Percentiles rank a stretch among this genome's conserved stretches.
Evolutionary conservation across 1,140 invertebrate genomes (phyloP).

Genomic region (Babylonia areolata): DNA sequence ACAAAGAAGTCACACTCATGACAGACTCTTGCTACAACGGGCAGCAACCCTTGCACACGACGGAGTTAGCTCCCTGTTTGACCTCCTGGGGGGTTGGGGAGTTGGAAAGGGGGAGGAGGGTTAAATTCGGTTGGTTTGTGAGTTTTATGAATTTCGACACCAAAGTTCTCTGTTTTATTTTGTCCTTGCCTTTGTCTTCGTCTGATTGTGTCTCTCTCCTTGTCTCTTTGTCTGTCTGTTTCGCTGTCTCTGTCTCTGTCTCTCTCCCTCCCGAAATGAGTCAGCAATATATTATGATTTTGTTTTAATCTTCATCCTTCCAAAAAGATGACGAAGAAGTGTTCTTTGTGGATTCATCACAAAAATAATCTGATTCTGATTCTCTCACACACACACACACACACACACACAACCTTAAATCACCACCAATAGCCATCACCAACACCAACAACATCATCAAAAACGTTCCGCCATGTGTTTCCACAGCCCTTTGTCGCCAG

Average conservation of each 20-base stretch:
- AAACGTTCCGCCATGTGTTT: too few species aligned
- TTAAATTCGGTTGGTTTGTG: background rate
- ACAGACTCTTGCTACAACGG: constrained; percentile 21
- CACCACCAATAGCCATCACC: too few species aligned
- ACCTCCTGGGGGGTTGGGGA: background rate
- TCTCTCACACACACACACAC: too few species aligned
- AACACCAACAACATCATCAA: too few species aligned
- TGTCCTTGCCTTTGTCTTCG: background rate
- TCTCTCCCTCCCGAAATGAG: background rate
- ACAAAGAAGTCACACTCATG: constrained; percentile 17
- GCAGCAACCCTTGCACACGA: constrained; percentile 1
- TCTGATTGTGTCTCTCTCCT: background rate
- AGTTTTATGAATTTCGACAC: background rate
- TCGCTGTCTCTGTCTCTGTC: background rate
- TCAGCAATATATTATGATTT: too few species aligned
- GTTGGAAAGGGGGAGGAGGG: too few species aligned
- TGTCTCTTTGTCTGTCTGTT: background rate
- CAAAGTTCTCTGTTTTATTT: background rate
- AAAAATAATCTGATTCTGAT: too few species aligned
- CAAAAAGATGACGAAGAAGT: too few species aligned
- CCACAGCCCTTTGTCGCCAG: too few species aligned
- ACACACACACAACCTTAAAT: too few species aligned
- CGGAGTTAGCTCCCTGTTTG: constrained; percentile 23
- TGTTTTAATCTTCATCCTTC: too few species aligned
- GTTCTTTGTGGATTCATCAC: too few species aligned